Conservation (phyloP, 2,888 invertebrate species). For the Platerodrilus igneus region DNA sequence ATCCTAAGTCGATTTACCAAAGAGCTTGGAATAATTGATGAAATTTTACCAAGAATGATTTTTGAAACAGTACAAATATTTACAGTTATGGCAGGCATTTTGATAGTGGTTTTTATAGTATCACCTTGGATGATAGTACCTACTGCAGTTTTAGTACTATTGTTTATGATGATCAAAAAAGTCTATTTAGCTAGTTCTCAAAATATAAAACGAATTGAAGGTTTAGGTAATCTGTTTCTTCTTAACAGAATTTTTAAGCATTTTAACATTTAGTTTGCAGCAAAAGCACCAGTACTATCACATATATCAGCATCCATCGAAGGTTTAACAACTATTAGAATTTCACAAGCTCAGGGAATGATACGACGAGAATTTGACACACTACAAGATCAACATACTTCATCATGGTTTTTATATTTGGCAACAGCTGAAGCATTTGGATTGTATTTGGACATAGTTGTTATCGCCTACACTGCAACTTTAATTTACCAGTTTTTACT, state of each 20-base stretch:
- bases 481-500: constrained; percentile 62
- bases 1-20: constrained; percentile 82
- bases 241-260: neutral
- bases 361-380: constrained; percentile 71
- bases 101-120: constrained; percentile 66
- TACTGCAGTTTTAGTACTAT: constrained; percentile 56
- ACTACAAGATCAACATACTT: constrained; percentile 65
- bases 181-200: constrained; percentile 69
- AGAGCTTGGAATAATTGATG: constrained; percentile 76
- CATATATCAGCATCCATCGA: constrained; percentile 83
- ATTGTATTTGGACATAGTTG: constrained; percentile 61
- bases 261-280: constrained; percentile 46
- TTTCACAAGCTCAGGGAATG: constrained; percentile 66
- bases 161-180: constrained; percentile 61
- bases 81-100: constrained; percentile 66
- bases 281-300: constrained; percentile 86
- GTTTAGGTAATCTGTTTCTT: constrained; percentile 43
- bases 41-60: constrained; percentile 62
- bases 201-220: constrained; percentile 63
- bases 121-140: constrained; percentile 65
- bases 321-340: constrained; percentile 83
- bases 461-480: constrained; percentile 57
- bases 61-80: constrained; percentile 62
- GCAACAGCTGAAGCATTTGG: constrained; percentile 60
- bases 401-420: constrained; percentile 58